These are phyloP conservation scores for Plusia festucae DNA, from an alignment of 2,888 invertebrate species.

Conservation along the genomic window DNA sequence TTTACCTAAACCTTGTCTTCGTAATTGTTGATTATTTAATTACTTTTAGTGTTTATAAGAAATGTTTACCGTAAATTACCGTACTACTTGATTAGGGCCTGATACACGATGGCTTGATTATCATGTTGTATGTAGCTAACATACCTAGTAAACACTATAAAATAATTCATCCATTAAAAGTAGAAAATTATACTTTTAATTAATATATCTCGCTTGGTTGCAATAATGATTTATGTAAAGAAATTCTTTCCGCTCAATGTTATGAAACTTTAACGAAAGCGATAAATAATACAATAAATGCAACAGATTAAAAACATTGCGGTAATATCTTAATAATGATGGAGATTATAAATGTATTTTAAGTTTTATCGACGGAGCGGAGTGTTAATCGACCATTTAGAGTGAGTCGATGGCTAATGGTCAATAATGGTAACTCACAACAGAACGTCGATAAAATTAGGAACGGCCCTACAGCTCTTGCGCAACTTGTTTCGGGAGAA, in stretches of 20 bases:
- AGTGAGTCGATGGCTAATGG: constrained; percentile 69
- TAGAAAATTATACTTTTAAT: too few species aligned
- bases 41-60: too few species aligned
- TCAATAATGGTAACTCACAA: constrained; percentile 73
- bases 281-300: not conserved
- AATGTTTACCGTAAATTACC: too few species aligned
- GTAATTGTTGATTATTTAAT: too few species aligned
- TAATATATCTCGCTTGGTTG: not conserved
- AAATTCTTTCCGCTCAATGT: not conserved
- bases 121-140: too few species aligned
- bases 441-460: constrained; percentile 78
- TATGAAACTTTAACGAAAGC: not conserved
- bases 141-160: too few species aligned
- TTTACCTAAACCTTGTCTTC: too few species aligned
- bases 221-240: not conserved
- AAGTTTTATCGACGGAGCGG: constrained; percentile 50
- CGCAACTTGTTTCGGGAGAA: constrained; percentile 67
- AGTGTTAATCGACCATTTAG: constrained; percentile 76
- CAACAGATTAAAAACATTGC: constrained; percentile 2
- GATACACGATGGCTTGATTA: too few species aligned
- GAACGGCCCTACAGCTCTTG: constrained; percentile 65
- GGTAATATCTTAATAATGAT: constrained; percentile 20
- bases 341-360: constrained; percentile 45
- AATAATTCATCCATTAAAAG: too few species aligned
- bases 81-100: too few species aligned